Base-by-base conservation (phyloP, 2,797 vertebrate genomes). In the Perodicticus potto region DNA sequence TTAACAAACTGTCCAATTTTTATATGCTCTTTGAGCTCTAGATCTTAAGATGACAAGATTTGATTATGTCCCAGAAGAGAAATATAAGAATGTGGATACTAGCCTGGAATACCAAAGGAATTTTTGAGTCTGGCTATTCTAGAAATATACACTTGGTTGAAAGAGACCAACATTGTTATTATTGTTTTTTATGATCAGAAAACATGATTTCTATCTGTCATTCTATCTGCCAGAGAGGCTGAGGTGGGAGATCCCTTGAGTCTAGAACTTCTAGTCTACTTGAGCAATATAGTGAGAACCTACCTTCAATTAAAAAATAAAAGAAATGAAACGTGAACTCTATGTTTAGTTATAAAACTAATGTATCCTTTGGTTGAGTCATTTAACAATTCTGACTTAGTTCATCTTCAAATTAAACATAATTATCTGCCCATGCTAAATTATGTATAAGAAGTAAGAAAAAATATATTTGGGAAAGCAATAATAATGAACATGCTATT, bases 1-100 rank as follows among this genome's bases (percentile, higher is more conserved):
- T 98, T 98, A 97, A 95, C 92, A 97, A 96, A 93, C 82, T 95
- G 53, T 85, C 97, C 82, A 88, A 92, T 96, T 97, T 96, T 97
- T 91, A 32, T 94, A 89, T 97, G 94, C 55, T 97, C 34, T 88
- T 97, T 10, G 2, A 97, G 40, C 83, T 94, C 90, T 97, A 94
- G 32, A 84, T 95, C 19, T 96, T 94, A 97, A 97, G 89, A 94
- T 94, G 82, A 82, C 72, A 95, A 74, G n/a, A 72, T 96, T 96
- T 97, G 93, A 98, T 90, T 88, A 65, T 86, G 23, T 95, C 89
- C 88, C 91, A 81, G 92, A 98, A 97, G 1, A 95, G 55, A 97
- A 97, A 85, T 76, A 94, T 93, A 97, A 94, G 97, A 77, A 98
- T 93, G 8, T 67, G 2, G 3, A 1, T 57, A 34, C 22, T 77